phyloP scores from a whole-genome alignment of 2,888 invertebrate species.

The Torymus aiolomorphi region DNA sequence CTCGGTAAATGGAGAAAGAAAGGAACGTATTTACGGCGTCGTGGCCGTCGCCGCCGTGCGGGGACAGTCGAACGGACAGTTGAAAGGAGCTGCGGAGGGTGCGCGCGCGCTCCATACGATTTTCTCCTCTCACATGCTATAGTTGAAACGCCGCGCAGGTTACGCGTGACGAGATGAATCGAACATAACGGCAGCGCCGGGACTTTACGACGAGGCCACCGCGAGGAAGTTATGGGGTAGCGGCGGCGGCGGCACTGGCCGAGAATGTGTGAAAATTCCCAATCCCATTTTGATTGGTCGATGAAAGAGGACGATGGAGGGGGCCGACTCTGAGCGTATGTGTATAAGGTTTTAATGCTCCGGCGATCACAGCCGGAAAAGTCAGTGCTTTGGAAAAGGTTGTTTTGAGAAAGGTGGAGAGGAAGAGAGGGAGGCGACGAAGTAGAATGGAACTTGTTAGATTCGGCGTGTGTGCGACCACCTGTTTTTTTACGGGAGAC shows the following conservation, averaged over 20 bases:
- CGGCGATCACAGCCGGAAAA: slow-evolving; percentile 3
- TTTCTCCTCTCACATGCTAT: too few species aligned
- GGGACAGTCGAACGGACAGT: slow-evolving; percentile 14
- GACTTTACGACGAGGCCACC: slow-evolving; percentile 11
- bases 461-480: slow-evolving; percentile 1
- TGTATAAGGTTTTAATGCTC: too few species aligned
- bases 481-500: slow-evolving; percentile 27
- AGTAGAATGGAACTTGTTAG: too few species aligned
- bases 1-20: slow-evolving; percentile 29
- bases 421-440: too few species aligned
- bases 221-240: slow-evolving; percentile 39
- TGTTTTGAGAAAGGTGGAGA: too few species aligned
- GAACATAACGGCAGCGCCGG: slow-evolving; percentile 33
- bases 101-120: slow-evolving; percentile 9
- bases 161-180: slow-evolving; percentile 48
- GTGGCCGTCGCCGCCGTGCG: background rate
- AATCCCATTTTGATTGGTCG: slow-evolving; percentile 31
- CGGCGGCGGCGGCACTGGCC: too few species aligned
- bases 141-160: slow-evolving; percentile 19
- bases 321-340: too few species aligned
- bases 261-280: slow-evolving; percentile 53
- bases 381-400: background rate
- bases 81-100: slow-evolving; percentile 48
- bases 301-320: slow-evolving; percentile 21
- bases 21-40: slow-evolving; percentile 7